Conservation (phyloP, 2,113 vertebrate species). For the Dromiciops gliroides region DNA sequence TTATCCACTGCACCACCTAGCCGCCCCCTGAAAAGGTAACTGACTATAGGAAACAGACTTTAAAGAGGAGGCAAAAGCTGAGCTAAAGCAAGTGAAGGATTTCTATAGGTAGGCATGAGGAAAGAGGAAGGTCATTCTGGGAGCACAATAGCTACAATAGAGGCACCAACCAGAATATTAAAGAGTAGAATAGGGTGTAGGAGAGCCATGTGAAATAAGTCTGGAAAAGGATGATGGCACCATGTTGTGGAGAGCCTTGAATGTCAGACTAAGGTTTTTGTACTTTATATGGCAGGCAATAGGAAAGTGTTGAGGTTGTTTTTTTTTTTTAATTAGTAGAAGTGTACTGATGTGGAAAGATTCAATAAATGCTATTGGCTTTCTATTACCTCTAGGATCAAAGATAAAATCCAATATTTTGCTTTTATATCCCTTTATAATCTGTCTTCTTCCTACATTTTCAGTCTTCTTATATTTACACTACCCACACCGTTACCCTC, state of each 20-base stretch:
- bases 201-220: neutral
- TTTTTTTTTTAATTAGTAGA: neutral
- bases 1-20: too few species aligned
- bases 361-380: neutral
- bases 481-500: too few species aligned
- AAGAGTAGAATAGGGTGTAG: neutral
- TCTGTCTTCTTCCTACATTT: neutral
- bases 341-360: neutral
- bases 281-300: neutral
- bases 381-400: neutral
- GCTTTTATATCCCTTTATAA: neutral
- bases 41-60: too few species aligned
- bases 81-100: too few species aligned
- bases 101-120: too few species aligned
- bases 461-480: neutral
- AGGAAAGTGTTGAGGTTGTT: neutral
- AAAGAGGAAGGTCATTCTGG: too few species aligned
- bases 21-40: too few species aligned
- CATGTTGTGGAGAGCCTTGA: neutral
- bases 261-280: neutral
- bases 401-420: neutral
- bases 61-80: too few species aligned
- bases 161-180: too few species aligned
- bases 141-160: too few species aligned
- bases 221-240: neutral